Percentiles rank a stretch among this genome's conserved stretches.
Evolutionary conservation across 2,113 vertebrate genomes (phyloP).

Genomic region (Poeciliopsis retropinna): DNA sequence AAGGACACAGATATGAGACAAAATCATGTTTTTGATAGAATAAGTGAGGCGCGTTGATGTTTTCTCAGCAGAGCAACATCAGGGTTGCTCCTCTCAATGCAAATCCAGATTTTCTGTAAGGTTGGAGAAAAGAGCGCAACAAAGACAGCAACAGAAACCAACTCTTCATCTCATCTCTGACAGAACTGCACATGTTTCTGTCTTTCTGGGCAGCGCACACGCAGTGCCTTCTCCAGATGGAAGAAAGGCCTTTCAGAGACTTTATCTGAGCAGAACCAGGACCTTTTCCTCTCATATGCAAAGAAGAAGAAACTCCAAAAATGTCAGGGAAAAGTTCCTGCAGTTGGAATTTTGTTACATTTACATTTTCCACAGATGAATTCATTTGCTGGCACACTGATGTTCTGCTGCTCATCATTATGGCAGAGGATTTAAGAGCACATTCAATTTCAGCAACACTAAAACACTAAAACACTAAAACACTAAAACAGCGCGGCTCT

Average conservation of each 20-base stretch:
- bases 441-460: no score
- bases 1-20: constrained; percentile 15
- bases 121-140: neutral
- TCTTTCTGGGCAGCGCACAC: neutral
- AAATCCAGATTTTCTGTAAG: constrained; percentile 19
- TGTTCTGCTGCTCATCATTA: no score
- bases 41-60: constrained; percentile 24
- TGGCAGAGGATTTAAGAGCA: no score
- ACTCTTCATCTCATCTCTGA: neutral
- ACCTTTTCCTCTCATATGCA: neutral
- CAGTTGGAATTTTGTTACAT: no score
- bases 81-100: constrained; percentile 23
- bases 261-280: neutral
- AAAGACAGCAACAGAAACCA: neutral
- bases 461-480: no score
- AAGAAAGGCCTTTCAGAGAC: neutral
- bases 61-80: constrained; percentile 30
- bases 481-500: no score
- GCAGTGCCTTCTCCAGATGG: neutral
- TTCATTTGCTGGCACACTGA: no score
- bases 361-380: no score
- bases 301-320: no score
- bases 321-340: no score
- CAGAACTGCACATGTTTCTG: neutral
- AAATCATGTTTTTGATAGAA: constrained; percentile 9